phyloP scores from a whole-genome alignment of 2,888 invertebrate species.

The Ryuthela nishihirai region DNA sequence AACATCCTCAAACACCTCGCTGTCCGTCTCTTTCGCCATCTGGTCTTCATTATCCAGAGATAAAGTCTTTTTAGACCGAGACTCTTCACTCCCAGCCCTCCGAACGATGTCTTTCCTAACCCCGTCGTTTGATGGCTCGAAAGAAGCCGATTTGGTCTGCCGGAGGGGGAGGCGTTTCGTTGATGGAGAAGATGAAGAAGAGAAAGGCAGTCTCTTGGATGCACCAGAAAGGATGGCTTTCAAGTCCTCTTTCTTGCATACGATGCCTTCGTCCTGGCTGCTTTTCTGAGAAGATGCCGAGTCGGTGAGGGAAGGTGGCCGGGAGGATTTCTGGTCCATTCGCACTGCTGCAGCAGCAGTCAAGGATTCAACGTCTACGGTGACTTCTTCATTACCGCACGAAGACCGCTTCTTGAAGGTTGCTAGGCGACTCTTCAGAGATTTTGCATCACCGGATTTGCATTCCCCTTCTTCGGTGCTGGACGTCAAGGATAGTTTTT shows the following conservation, averaged over 20 bases:
- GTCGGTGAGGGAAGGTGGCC: constrained; percentile 14
- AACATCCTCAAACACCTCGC: too few species aligned
- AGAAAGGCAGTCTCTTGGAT: constrained; percentile 15
- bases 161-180: constrained; percentile 10
- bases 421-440: constrained; percentile 24
- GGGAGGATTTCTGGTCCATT: too few species aligned
- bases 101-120: constrained; percentile 13
- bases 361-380: constrained; percentile 4
- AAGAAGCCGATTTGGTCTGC: constrained; percentile 34
- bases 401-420: constrained; percentile 25
- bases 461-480: background rate
- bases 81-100: constrained; percentile 25
- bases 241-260: constrained; percentile 36
- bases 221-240: constrained; percentile 28
- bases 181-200: constrained; percentile 14
- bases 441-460: background rate
- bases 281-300: background rate
- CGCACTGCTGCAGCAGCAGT: too few species aligned
- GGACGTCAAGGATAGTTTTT: constrained; percentile 32
- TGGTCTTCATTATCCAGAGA: too few species aligned
- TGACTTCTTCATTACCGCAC: constrained; percentile 15
- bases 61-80: constrained; percentile 4
- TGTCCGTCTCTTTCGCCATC: too few species aligned
- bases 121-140: constrained; percentile 18
- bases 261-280: constrained; percentile 20